Base-by-base conservation (phyloP, 2,888 invertebrate genomes). In the Hyppa rectilinea region DNA sequence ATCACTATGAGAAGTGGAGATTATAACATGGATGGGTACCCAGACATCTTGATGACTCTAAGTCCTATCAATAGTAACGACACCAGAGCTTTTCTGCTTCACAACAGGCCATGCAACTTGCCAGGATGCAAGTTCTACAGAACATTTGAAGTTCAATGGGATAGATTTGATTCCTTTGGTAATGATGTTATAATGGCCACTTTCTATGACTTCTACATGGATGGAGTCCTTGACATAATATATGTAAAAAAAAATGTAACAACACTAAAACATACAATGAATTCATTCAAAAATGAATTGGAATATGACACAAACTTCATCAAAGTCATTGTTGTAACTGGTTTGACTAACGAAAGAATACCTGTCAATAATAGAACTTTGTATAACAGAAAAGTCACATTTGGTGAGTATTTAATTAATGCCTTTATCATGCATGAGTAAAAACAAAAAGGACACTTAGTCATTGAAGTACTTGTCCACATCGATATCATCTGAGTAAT, bases 241-340 rank as follows among this genome's bases (percentile, higher is more conserved):
- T 96, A 99, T 75, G 97, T 97, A 0, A 96, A 97, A 81, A 96
- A 96, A 81, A 96, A 96, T 86, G 88, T 84, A 3, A 92, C 93
- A 43, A 93, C 94, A 49, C 82, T 91, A 49, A 93, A 93, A 82
- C 97, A 97, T 88, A 96, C 96, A 73, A 97, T 98, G 65, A 97
- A 97, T 70, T 98, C 99, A 1, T 98, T 98, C 87, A 97, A 97
- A 89, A 99, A 99, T 91, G 98, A 97, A 80, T 96, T 99, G 65
- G 98, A 98, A 87, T 98, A 98, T 93, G 99, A 99, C 92, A 98
- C 99, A 0, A 99, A 99, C 92, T 99, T 99, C 88, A 97, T 99
- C 2, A 99, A 99, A 96, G 98, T 99, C 0, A 98, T 98, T 97
- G 99, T 99, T 34, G 96, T 99, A 0, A 98, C 98, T 69, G 99